phyloP scores from a whole-genome alignment of 2,888 invertebrate genomes.

The Acleris holmiana region DNA sequence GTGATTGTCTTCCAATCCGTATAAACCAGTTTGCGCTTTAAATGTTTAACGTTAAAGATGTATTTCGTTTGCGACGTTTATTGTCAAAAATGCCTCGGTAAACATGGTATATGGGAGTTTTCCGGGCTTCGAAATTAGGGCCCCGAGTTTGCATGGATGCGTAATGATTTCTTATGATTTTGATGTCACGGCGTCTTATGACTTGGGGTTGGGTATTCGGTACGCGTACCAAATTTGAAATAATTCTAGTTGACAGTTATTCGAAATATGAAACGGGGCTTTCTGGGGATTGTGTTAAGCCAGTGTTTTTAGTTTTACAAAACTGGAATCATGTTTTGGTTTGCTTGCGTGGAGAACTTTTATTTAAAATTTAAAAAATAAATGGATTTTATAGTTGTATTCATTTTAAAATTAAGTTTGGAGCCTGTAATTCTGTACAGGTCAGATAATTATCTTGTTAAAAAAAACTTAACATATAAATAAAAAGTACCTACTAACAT shows the following conservation, averaged over 20 bases:
- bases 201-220: slow-evolving; percentile 55
- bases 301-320: not conserved
- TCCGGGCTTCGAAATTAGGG: slow-evolving; percentile 73
- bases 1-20: slow-evolving; percentile 62
- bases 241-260: slow-evolving; percentile 39
- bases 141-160: slow-evolving; percentile 68
- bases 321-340: no score
- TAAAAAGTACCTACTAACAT: no score
- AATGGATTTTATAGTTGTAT: no score
- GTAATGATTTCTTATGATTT: slow-evolving; percentile 83
- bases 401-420: no score
- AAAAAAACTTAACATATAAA: no score
- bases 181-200: slow-evolving; percentile 75
- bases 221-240: slow-evolving; percentile 47
- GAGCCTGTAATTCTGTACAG: no score
- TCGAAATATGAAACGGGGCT: slow-evolving; percentile 46
- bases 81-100: slow-evolving; percentile 62
- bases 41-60: slow-evolving; percentile 29
- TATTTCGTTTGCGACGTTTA: slow-evolving; percentile 41
- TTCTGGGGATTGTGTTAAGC: slow-evolving; percentile 3
- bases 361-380: no score
- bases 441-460: no score
- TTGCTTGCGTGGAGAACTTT: no score
- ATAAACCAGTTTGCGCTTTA: slow-evolving; percentile 47
- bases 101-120: slow-evolving; percentile 70